These are phyloP conservation scores for Nemopilema nomurai DNA, from an alignment of 30 jellyfish, hydroid and myxozoan species.

Conservation along the genomic window DNA sequence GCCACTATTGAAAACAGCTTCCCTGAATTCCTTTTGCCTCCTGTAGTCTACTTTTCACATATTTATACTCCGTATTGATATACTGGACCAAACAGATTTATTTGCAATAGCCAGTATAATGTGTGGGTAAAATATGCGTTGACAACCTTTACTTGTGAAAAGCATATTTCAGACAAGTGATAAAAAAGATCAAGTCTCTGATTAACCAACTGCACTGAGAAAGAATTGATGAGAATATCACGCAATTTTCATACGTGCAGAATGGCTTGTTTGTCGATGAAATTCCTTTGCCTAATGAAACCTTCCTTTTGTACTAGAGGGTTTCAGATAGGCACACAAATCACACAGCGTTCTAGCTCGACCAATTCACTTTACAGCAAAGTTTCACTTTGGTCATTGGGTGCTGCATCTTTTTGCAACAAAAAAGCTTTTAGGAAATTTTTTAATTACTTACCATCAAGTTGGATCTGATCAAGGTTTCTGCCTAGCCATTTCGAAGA, in stretches of 20 bases:
- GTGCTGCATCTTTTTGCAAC: conserved; percentile 8
- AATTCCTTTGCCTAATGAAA: neutral
- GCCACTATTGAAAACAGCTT: neutral
- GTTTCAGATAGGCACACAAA: neutral
- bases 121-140: neutral
- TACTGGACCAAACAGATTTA: neutral
- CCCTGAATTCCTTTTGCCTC: neutral
- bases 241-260: neutral
- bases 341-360: neutral
- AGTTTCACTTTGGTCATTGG: neutral
- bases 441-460: conserved; percentile 32
- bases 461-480: conserved; percentile 31
- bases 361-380: neutral
- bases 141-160: neutral
- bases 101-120: neutral
- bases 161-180: neutral
- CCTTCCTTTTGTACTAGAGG: neutral
- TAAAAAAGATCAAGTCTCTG: neutral
- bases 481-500: conserved; percentile 43
- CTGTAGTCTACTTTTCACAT: neutral
- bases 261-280: neutral
- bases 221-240: neutral
- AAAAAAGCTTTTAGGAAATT: neutral
- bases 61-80: neutral
- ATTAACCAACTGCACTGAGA: neutral